These are phyloP conservation scores for Brenthis daphne DNA, from an alignment of 2,888 invertebrate species.

Conservation along the genomic window DNA sequence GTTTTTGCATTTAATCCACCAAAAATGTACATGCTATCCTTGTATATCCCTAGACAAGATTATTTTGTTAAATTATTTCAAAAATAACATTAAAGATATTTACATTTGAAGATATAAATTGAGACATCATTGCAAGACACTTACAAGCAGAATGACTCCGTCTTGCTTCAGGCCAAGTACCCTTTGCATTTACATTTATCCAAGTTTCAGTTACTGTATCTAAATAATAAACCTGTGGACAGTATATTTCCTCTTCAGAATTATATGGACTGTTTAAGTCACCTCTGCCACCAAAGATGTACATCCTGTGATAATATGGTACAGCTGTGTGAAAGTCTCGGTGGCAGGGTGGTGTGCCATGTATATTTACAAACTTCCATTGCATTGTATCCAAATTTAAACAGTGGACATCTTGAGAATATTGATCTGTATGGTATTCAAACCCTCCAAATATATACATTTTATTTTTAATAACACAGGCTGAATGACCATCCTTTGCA, in stretches of 20 bases:
- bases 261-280: slow-evolving; percentile 82
- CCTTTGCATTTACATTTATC: slow-evolving; percentile 83
- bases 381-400: slow-evolving; percentile 87
- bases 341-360: slow-evolving; percentile 86
- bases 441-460: slow-evolving; percentile 97
- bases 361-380: slow-evolving; percentile 86
- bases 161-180: slow-evolving; percentile 88
- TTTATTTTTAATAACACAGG: slow-evolving; percentile 88
- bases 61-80: slow-evolving; percentile 44
- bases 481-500: slow-evolving; percentile 95
- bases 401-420: slow-evolving; percentile 89
- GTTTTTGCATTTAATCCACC: slow-evolving; percentile 93
- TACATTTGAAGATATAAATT: slow-evolving; percentile 9
- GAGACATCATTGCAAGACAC: slow-evolving; percentile 46
- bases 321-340: slow-evolving; percentile 95
- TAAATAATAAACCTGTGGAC: slow-evolving; percentile 88
- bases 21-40: slow-evolving; percentile 91
- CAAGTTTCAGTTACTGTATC: slow-evolving; percentile 88
- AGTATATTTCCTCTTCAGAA: slow-evolving; percentile 88
- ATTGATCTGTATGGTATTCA: slow-evolving; percentile 91
- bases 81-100: neutral
- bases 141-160: slow-evolving; percentile 96
- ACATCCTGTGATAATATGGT: slow-evolving; percentile 89
- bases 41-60: slow-evolving; percentile 86
- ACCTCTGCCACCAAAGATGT: slow-evolving; percentile 94